Percentiles rank a stretch among this genome's conserved stretches.
These are phyloP conservation scores for Diaphora mendica DNA, from an alignment of 2,888 invertebrate species.

Conservation along the genomic window DNA sequence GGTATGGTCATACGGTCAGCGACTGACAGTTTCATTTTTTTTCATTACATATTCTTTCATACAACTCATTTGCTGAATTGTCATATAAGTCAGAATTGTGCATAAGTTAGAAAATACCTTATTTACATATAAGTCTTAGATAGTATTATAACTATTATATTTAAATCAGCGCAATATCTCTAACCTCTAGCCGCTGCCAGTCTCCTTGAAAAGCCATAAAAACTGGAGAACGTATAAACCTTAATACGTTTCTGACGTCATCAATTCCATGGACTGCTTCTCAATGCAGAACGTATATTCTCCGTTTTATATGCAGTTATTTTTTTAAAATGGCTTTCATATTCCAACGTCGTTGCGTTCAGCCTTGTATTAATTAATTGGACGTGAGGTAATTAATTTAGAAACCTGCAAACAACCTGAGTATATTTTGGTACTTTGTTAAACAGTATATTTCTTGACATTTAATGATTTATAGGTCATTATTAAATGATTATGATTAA, in stretches of 20 bases:
- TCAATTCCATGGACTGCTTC: constrained; percentile 30
- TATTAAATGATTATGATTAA: no score
- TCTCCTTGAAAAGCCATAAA: constrained; percentile 26
- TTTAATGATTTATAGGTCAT: background rate
- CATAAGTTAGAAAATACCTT: background rate
- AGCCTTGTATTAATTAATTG: constrained; percentile 21
- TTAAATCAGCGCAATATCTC: background rate
- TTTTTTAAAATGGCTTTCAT: constrained; percentile 38
- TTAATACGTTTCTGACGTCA: constrained; percentile 36
- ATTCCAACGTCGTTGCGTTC: constrained; percentile 14
- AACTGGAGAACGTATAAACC: constrained; percentile 32
- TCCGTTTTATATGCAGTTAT: constrained; percentile 28
- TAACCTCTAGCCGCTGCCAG: constrained; percentile 7
- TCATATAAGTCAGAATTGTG: no score
- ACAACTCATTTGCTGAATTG: background rate
- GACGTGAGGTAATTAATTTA: background rate
- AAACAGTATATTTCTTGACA: background rate
- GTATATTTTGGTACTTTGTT: background rate
- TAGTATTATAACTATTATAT: background rate
- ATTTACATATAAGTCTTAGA: background rate
- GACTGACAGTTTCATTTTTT: no score
- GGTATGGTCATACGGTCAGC: background rate
- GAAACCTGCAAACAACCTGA: background rate
- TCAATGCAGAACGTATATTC: constrained; percentile 29
- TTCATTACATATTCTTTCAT: no score